These are phyloP conservation scores for Cephonodes hylas DNA, from an alignment of 2,888 invertebrate species.

Conservation along the genomic window DNA sequence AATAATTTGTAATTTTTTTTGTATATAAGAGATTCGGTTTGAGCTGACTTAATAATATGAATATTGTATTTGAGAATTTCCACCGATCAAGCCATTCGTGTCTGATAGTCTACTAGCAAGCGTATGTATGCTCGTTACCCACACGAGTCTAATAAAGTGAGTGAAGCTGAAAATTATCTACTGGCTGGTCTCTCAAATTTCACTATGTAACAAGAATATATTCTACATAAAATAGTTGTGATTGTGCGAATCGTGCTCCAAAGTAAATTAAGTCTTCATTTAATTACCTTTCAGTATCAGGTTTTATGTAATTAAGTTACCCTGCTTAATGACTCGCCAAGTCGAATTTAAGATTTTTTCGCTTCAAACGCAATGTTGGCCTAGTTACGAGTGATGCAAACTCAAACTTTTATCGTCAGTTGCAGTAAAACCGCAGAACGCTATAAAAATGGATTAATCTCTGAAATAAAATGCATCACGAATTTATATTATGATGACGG, in stretches of 20 bases:
- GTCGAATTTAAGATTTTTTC: not conserved
- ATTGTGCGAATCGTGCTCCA: not conserved
- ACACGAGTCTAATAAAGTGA: conserved; percentile 57
- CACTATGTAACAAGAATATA: conserved; percentile 38
- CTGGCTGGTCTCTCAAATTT: conserved; percentile 42
- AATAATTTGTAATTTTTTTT: too few relatives aligned
- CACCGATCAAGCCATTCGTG: conserved; percentile 14
- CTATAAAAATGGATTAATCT: not conserved
- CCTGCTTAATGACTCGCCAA: not conserved
- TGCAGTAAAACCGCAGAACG: not conserved
- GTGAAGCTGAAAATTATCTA: conserved; percentile 59
- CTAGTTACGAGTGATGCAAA: not conserved
- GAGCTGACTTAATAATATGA: too few relatives aligned
- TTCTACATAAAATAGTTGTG: conserved; percentile 18
- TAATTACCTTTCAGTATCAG: conserved; percentile 7
- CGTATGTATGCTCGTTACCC: conserved; percentile 42
- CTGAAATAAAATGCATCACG: too few relatives aligned
- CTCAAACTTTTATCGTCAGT: not conserved
- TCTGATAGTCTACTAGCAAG: conserved; percentile 23
- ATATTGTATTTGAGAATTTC: not conserved
- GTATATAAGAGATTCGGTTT: too few relatives aligned
- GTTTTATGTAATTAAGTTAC: not conserved
- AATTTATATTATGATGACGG: too few relatives aligned
- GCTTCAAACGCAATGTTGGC: not conserved
- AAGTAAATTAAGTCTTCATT: not conserved